Percentiles rank a stretch among this genome's conserved stretches.
Evolutionary conservation across 2,888 invertebrate genomes (phyloP).

Genomic region (Eumerus sabulonum): DNA sequence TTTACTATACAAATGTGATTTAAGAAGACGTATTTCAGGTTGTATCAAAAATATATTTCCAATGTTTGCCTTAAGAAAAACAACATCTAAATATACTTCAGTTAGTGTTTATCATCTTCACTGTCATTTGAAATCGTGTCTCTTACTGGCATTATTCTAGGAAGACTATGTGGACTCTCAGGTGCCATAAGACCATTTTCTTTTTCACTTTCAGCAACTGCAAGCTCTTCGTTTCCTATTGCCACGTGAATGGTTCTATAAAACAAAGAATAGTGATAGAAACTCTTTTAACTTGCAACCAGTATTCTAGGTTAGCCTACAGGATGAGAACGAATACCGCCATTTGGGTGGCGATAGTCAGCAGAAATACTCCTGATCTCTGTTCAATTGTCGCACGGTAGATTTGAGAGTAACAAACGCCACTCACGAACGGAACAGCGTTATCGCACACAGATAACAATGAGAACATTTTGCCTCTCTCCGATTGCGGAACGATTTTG

Average conservation of each 20-base stretch:
- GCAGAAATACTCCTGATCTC: constrained; percentile 83
- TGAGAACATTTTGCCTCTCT: constrained; percentile 89
- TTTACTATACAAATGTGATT: too few species aligned
- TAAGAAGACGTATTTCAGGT: too few species aligned
- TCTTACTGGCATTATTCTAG: too few species aligned
- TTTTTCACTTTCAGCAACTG: constrained; percentile 74
- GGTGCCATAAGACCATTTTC: constrained; percentile 72
- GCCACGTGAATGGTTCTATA: constrained; percentile 77
- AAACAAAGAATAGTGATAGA: neutral
- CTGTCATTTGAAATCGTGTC: too few species aligned
- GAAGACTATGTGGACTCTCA: too few species aligned
- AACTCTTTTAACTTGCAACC: neutral
- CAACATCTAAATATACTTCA: too few species aligned
- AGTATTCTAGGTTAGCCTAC: constrained; percentile 82
- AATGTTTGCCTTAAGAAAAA: too few species aligned
- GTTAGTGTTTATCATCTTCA: too few species aligned
- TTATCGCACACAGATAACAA: constrained; percentile 89
- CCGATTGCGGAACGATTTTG: constrained; percentile 85
- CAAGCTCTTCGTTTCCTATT: constrained; percentile 73
- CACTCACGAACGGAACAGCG: constrained; percentile 87
- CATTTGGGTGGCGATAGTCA: constrained; percentile 86
- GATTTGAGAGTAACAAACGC: constrained; percentile 85
- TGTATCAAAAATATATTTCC: too few species aligned
- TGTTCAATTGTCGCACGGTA: constrained; percentile 84
- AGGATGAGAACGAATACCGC: constrained; percentile 83